phyloP scores from a whole-genome alignment of 30 jellyfish, hydroid and myxozoan species.

The Aurelia aurita complex sp. Pacific region DNA sequence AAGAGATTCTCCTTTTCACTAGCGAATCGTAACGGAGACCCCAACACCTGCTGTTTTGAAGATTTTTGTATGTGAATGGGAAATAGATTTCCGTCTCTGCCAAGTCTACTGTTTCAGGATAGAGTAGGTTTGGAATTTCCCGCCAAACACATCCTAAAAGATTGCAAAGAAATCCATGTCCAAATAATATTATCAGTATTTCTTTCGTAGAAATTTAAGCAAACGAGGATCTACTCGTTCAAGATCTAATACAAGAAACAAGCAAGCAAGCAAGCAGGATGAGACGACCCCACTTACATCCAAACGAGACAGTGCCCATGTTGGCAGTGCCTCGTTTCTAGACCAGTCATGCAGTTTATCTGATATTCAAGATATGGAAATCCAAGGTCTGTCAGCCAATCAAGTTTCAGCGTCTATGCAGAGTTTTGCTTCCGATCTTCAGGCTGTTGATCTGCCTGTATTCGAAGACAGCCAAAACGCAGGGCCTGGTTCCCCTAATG shows the following conservation, averaged over 20 bases:
- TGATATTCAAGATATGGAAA: conserved; percentile 70
- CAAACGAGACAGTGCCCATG: background rate
- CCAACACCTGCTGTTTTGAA: too few relatives aligned
- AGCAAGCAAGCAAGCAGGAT: too few relatives aligned
- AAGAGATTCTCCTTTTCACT: too few relatives aligned
- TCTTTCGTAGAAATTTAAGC: background rate
- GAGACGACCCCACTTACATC: background rate
- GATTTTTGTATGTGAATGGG: too few relatives aligned
- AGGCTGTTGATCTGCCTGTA: conserved; percentile 90
- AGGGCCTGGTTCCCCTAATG: conserved; percentile 58
- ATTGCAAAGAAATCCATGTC: too few relatives aligned
- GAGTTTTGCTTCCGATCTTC: conserved; percentile 77
- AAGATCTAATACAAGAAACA: too few relatives aligned
- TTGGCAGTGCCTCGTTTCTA: conserved; percentile 17
- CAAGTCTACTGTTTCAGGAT: too few relatives aligned
- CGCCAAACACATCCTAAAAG: too few relatives aligned
- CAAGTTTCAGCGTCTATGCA: conserved; percentile 59
- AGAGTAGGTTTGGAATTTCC: too few relatives aligned
- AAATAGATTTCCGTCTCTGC: too few relatives aligned
- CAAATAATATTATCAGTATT: background rate
- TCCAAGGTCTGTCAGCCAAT: conserved; percentile 40
- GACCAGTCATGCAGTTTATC: conserved; percentile 59
- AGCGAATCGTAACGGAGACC: too few relatives aligned
- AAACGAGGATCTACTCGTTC: background rate
- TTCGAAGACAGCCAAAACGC: conserved; percentile 87